These are phyloP conservation scores for Eristalis intricaria DNA, from an alignment of 2,888 invertebrate genomes.

Conservation along the genomic window DNA sequence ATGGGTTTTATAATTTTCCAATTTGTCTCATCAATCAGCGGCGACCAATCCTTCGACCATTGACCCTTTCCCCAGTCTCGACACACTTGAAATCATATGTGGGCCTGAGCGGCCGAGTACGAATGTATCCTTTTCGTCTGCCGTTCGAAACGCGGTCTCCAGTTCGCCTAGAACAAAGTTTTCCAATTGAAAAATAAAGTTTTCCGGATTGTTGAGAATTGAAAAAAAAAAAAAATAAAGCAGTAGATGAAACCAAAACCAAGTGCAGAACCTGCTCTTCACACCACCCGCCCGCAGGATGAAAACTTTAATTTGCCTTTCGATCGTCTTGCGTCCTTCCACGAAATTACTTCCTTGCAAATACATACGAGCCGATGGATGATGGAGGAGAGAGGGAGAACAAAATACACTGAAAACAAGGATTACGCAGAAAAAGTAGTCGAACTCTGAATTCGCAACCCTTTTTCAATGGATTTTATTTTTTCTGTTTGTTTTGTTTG, in stretches of 20 bases:
- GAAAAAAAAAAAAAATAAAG: slow-evolving; percentile 7
- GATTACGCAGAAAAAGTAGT: slow-evolving; percentile 45
- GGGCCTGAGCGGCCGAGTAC: neutral
- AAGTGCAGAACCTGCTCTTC: slow-evolving; percentile 23
- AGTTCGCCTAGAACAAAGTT: slow-evolving; percentile 67
- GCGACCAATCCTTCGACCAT: slow-evolving; percentile 39
- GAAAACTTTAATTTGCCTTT: slow-evolving; percentile 69
- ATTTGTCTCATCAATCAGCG: slow-evolving; percentile 41
- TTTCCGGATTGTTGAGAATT: slow-evolving; percentile 52
- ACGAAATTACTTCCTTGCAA: slow-evolving; percentile 68
- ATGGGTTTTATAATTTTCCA: slow-evolving; percentile 35
- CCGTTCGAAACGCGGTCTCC: neutral
- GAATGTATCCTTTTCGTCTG: slow-evolving; percentile 34
- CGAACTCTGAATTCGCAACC: slow-evolving; percentile 47
- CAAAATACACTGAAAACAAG: slow-evolving; percentile 33
- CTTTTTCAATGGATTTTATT: slow-evolving; percentile 15
- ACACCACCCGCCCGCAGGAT: slow-evolving; percentile 3
- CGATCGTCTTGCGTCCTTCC: slow-evolving; percentile 50
- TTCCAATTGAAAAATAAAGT: slow-evolving; percentile 72
- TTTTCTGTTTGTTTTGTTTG: slow-evolving; percentile 13
- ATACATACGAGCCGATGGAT: neutral
- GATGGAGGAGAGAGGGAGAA: neutral
- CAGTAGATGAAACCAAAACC: slow-evolving; percentile 21
- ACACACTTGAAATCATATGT: neutral
- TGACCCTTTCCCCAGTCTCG: slow-evolving; percentile 50